phyloP scores from a whole-genome alignment of 2,797 vertebrate genomes.

The Eulemur mongoz region DNA sequence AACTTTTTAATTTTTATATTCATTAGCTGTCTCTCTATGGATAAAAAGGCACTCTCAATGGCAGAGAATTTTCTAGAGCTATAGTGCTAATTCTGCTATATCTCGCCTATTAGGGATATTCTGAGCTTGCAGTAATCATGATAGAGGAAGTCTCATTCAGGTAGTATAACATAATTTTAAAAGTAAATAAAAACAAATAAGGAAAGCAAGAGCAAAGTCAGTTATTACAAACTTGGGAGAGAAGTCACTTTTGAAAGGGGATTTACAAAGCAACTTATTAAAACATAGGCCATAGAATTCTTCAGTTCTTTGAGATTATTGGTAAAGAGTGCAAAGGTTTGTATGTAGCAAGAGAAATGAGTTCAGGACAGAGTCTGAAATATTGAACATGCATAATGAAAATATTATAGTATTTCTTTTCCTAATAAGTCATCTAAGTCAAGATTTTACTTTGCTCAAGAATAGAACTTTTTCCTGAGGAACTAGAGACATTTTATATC shows the following conservation, averaged over 20 bases:
- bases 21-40: neutral
- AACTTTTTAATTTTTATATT: slow-evolving; percentile 13
- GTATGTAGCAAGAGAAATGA: neutral
- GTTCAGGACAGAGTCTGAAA: slow-evolving; percentile 15
- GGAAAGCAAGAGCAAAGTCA: neutral
- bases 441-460: slow-evolving; percentile 39
- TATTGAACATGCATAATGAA: neutral
- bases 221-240: neutral
- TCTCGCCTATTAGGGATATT: neutral
- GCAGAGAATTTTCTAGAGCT: slow-evolving; percentile 12
- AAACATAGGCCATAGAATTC: neutral
- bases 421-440: neutral
- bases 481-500: slow-evolving; percentile 34
- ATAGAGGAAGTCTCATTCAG: neutral
- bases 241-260: neutral
- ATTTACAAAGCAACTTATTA: neutral
- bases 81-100: neutral
- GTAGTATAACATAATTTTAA: neutral
- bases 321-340: neutral
- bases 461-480: neutral
- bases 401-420: neutral
- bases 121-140: neutral
- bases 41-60: neutral
- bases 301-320: neutral
- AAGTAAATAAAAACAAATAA: neutral